Evolutionary conservation across 2,888 invertebrate species (phyloP), one percentile per base, ranked within the genome.

Genomic region (Cerastis rubricosa): DNA sequence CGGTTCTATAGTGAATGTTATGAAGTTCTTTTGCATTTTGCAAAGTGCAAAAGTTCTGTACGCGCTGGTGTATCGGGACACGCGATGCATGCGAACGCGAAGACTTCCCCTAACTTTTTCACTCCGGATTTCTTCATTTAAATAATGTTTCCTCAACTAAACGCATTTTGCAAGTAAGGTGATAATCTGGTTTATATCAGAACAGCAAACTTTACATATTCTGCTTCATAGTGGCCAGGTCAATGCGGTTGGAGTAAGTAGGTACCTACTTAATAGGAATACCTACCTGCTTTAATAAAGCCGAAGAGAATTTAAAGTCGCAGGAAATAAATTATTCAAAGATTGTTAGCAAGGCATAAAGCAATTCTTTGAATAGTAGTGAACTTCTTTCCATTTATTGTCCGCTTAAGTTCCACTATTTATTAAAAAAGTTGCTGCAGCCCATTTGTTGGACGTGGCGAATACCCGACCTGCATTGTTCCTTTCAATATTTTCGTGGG

Each of bases 1-100:
- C 89, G 89, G 90, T 91, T 88, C 85, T 86, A 85, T 85, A 89
- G 89, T 90, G 90, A 91, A 92, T 92, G 92, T 92, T 93, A 89
- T 90, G 88, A 93, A 94, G 89, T 94, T 95, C 93, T 92, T 93
- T 93, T 94, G 93, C 94, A 94, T 94, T 95, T 94, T 92, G 93
- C 92, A 94, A 94, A 94, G 92, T 94, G 93, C 92, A 93, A 94
- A 95, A 95, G 94, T 95, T 95, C 93, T 90, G 89, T 89, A 90
- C 92, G 91, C 92, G 92, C 91, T 88, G 92, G 91, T 91, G 90
- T 91, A 91, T 88, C 90, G 91, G 90, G 89, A 89, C 92, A 92
- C 90, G 93, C 92, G 93, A 92, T 93, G 93, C 93, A 92, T 93
- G 90, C 88, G 90, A 92, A 92, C 90, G 88, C 87, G 90, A 90